Percentiles rank a stretch among this genome's conserved stretches.
Evolutionary conservation across 2,113 vertebrate genomes (phyloP).

Genomic region (Podiceps cristatus): DNA sequence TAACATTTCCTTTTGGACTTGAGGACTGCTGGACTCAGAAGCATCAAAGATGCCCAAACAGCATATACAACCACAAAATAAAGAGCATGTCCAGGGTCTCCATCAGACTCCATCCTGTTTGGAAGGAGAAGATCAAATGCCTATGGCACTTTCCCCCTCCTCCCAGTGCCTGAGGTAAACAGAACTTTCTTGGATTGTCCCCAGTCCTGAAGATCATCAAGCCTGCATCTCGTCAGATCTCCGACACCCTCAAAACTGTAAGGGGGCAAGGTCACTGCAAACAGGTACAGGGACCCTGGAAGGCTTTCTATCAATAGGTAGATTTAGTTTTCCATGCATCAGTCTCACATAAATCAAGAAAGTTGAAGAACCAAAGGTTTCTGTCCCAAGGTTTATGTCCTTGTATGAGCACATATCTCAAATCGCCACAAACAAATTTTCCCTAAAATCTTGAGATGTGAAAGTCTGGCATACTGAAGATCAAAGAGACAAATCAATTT

Average conservation of each 20-base stretch:
- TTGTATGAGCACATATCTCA: neutral
- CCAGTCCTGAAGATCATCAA: neutral
- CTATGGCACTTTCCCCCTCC: neutral
- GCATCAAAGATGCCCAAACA: neutral
- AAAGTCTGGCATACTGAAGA: neutral
- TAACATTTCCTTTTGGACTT: neutral
- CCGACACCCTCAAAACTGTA: no score
- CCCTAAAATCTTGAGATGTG: neutral
- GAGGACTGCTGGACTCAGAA: neutral
- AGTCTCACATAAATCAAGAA: neutral
- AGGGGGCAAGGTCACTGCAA: neutral
- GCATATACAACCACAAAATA: neutral
- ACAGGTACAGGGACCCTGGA: neutral
- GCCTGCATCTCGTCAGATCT: neutral
- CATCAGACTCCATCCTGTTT: neutral
- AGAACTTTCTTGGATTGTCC: neutral
- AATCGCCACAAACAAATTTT: neutral
- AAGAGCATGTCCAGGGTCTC: neutral
- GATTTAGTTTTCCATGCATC: neutral
- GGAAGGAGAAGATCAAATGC: neutral
- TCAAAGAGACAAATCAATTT: neutral
- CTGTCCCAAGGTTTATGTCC: neutral
- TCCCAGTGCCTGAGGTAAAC: neutral
- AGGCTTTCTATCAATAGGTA: neutral
- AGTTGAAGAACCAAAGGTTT: neutral